Evolutionary conservation across 2,888 invertebrate genomes (phyloP), one percentile per base, ranked within the genome.

Genomic region (Andrena marginata): DNA sequence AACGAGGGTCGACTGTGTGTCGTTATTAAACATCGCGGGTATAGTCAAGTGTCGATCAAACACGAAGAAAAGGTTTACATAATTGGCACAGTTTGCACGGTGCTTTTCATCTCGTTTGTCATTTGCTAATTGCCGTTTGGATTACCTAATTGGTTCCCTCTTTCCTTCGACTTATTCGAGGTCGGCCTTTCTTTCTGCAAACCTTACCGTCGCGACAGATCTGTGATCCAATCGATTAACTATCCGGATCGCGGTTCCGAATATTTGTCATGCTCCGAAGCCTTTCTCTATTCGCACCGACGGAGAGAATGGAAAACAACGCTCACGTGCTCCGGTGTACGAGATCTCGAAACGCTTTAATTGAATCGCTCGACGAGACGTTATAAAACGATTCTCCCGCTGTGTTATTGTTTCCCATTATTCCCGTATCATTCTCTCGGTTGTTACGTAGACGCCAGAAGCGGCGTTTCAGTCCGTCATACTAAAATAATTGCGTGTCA

Each of bases 91-190:
- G 60, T 77, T 77, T 42, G 29, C 65, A 7, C 20, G 10, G 10
- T 16, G 20, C 33, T 77, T 64, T 33, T 64, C 16, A 8, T 31
- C 16, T 10, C 60, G 35, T 51, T 49, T 54, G 60, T 35, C 60
- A 26, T n/a, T 13, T 26, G 10, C 16, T 49, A 79, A 79, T 79
- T 70, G 42, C 31, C n/a, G n/a, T 20, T 42, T 42, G 31, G 31
- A 56, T 76, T 62, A 26, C 42, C 62, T 63, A 69, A 64, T 70
- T 69, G 64, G 42, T 26, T 65, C 59, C 64, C 69, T 59, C 35
- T 70, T 35, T 20, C 2, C 29, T 5, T 7, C 13, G 7, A 51
- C 29, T 20, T 48, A 26, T 33, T 51, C 62, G 20, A 13, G 16
- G 49, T 79, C 63, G 63, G 64, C 76, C 33, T 48, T 16, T 29